phyloP scores from a whole-genome alignment of 2,797 vertebrate genomes.

The Anableps anableps region DNA sequence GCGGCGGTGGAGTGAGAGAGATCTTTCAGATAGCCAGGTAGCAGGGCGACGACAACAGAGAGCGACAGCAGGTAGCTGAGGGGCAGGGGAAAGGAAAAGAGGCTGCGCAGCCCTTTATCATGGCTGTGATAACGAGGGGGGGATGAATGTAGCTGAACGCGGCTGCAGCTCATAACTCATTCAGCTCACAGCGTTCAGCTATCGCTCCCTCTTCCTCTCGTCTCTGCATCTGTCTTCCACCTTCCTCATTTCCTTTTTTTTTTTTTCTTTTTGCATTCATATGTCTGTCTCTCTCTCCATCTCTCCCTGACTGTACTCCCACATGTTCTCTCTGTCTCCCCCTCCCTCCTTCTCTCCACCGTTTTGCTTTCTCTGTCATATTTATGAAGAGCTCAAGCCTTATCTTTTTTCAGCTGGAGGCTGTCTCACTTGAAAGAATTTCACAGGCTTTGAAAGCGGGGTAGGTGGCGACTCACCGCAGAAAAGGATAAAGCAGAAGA shows the following conservation, averaged over 20 bases:
- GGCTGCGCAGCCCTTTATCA: conserved; percentile 60
- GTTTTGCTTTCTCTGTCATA: conserved; percentile 73
- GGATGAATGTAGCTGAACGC: conserved; percentile 63
- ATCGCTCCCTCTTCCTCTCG: conserved; percentile 46
- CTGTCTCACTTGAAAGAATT: conserved; percentile 80
- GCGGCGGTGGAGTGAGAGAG: conserved; percentile 36
- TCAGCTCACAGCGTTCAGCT: conserved; percentile 62
- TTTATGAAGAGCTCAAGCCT: conserved; percentile 79
- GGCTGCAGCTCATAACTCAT: conserved; percentile 71
- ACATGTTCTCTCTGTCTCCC: conserved; percentile 21
- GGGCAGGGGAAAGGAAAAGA: conserved; percentile 27
- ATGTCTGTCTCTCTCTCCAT: conserved; percentile 18
- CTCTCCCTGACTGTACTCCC: conserved; percentile 19
- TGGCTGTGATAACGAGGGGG: conserved; percentile 59
- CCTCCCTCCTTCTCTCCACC: conserved; percentile 41
- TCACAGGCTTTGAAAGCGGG: conserved; percentile 73
- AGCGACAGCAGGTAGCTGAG: conserved; percentile 53
- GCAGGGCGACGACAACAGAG: conserved; percentile 44
- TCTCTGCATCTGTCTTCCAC: conserved; percentile 48
- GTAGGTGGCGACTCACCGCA: conserved; percentile 66
- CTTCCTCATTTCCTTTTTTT: conserved; percentile 43
- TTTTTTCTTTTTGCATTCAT: conserved; percentile 34
- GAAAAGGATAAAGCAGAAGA: conserved; percentile 57
- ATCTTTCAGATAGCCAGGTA: conserved; percentile 49
- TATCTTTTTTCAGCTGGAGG: conserved; percentile 78